Evolutionary conservation across 2,888 invertebrate genomes (phyloP), one percentile per base, ranked within the genome.

Genomic region (Nomada goodeniana): DNA sequence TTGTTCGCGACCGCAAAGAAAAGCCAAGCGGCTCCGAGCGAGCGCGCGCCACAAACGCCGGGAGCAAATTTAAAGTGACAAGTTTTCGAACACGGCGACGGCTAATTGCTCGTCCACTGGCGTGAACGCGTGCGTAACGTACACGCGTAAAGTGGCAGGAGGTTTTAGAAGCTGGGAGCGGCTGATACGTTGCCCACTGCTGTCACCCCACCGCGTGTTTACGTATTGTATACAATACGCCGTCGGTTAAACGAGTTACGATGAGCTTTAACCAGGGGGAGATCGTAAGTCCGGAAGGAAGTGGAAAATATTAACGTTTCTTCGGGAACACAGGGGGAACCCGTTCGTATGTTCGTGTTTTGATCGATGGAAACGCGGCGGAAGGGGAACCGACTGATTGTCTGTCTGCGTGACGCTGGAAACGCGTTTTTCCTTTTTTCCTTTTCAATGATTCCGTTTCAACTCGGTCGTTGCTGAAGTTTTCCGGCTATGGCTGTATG

Each of bases 291-390:
- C 90, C 90, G 90, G 90, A 90, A 90, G 90, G 90, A 90, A 90
- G 89, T 88, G 86, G 84, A 88, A 84, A 86, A 86, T 88, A 88
- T 87, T 86, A 89, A 90, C 88, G 86, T 87, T 83, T 87, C 88
- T 85, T 79, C 69, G 63, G 75, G 60, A 63, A 71, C 23, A 9
- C 11, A 53, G 53, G 60, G 74, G 73, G 64, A 44, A 63, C 52
- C 47, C 5, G 26, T n/a, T n/a, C 26, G 65, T 75, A 15, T 42
- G 36, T 53, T 76, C 36, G 47, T 55, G 60, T 60, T 47, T 18
- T 60, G 73, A 72, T 77, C 72, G 72, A 72, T 65, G 65, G 13
- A 52, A 67, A 57, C 18, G 44, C 18, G 20, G 52, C 52, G 7
- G 13, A 44, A 10, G 47, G 52, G 64, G 47, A n/a, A 47, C 47